Conservation (phyloP, 2,888 invertebrate genomes). For the Tubulanus polymorphus region DNA sequence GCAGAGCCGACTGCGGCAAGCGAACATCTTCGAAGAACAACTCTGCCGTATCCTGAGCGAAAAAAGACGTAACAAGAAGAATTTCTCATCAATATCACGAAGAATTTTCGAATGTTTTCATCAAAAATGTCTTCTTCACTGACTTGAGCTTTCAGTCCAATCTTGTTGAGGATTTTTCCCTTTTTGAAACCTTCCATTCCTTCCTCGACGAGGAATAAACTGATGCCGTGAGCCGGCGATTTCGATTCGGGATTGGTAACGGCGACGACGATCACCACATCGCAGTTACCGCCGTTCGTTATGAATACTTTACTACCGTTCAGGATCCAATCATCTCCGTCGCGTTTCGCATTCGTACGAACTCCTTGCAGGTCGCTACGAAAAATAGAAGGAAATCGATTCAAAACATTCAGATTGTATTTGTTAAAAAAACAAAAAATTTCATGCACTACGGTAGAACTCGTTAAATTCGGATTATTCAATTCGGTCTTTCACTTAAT, state of each 20-base stretch:
- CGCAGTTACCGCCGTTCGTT: constrained; percentile 53
- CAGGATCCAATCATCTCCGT: constrained; percentile 54
- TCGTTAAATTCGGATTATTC: too few relatives aligned
- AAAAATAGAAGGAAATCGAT: constrained; percentile 2
- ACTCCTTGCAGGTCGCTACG: constrained; percentile 55
- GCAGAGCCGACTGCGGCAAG: constrained; percentile 45
- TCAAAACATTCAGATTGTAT: too few relatives aligned
- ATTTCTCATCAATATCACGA: neutral
- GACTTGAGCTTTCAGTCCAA: constrained; percentile 53
- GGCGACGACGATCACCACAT: constrained; percentile 54
- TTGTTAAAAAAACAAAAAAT: too few relatives aligned
- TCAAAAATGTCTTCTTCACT: too few relatives aligned
- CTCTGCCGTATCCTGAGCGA: constrained; percentile 51
- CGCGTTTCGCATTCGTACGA: constrained; percentile 51
- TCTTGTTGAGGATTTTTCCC: constrained; percentile 53
- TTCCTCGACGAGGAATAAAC: constrained; percentile 54
- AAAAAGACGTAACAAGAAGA: neutral
- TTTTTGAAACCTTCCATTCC: constrained; percentile 54
- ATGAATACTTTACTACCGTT: constrained; percentile 56
- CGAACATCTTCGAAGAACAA: constrained; percentile 55
- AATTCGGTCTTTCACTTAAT: too few relatives aligned
- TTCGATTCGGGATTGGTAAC: constrained; percentile 52
- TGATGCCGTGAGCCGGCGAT: constrained; percentile 53
- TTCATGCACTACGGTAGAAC: too few relatives aligned
- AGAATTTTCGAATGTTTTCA: neutral